phyloP scores from a whole-genome alignment of 2,113 vertebrate species.

The Bolborhynchus lineola region DNA sequence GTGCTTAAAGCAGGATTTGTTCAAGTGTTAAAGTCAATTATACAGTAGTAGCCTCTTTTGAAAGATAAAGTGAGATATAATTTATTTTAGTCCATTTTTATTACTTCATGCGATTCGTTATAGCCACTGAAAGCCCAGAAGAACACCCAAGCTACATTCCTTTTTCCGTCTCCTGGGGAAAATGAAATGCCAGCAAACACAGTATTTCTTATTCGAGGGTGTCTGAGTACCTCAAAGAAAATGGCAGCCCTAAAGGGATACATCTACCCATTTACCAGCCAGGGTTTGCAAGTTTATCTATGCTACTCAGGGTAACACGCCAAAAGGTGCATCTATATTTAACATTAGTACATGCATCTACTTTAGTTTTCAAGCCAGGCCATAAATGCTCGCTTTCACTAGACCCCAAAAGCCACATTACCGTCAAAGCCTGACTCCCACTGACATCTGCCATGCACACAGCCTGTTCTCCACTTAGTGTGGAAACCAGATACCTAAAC shows the following conservation, averaged over 20 bases:
- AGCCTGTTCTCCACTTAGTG: not conserved
- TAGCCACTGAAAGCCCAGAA: not conserved
- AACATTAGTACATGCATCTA: not conserved
- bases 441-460: not conserved
- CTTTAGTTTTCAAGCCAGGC: not conserved
- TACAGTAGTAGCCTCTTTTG: not conserved
- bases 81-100: not conserved
- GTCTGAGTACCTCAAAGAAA: not conserved
- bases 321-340: not conserved
- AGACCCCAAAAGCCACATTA: not conserved
- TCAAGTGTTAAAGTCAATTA: not conserved
- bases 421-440: not conserved
- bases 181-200: not conserved
- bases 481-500: not conserved
- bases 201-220: not conserved
- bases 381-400: not conserved
- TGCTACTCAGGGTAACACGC: not conserved
- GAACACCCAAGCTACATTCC: not conserved
- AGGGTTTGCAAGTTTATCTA: not conserved
- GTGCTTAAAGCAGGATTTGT: not conserved
- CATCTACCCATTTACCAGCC: not conserved
- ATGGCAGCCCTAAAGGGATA: not conserved
- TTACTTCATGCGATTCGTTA: not conserved
- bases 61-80: not conserved
- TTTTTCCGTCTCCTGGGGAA: not conserved